These are phyloP conservation scores for Toxotes jaculatrix DNA, from an alignment of 2,113 vertebrate species.

Conservation along the genomic window DNA sequence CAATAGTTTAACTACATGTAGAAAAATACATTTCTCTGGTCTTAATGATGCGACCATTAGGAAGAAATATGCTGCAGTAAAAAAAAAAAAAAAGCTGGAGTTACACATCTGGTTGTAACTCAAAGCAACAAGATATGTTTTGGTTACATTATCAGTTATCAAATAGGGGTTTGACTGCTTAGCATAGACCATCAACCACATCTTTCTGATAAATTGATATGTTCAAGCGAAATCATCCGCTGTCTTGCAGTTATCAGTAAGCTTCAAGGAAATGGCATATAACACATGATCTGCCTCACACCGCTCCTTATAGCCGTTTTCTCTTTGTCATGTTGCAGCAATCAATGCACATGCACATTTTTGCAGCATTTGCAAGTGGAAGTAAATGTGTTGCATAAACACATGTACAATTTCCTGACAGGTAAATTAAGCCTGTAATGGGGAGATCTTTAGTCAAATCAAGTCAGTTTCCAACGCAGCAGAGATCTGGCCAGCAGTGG, in stretches of 20 bases:
- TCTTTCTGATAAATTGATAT: neutral
- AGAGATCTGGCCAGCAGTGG: no score
- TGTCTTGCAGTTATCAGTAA: neutral
- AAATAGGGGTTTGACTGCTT: neutral
- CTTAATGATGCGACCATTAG: neutral
- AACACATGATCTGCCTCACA: neutral
- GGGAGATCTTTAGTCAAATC: no score
- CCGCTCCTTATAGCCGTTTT: neutral
- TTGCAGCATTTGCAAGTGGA: neutral
- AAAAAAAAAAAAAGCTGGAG: neutral
- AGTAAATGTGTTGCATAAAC: neutral
- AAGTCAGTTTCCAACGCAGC: no score
- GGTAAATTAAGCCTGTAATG: no score
- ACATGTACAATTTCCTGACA: neutral
- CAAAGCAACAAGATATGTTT: neutral
- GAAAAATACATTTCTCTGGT: neutral
- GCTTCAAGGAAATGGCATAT: neutral
- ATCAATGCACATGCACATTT: no score
- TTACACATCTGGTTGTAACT: neutral
- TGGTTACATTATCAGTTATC: neutral
- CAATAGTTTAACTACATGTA: constrained; percentile 16
- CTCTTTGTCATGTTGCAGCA: neutral
- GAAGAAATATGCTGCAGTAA: neutral
- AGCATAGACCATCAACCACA: neutral
- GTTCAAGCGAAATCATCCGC: neutral